Percentiles rank a stretch among this genome's conserved stretches.
Conservation (phyloP, 2,888 invertebrate species). For the Acleris literana region DNA sequence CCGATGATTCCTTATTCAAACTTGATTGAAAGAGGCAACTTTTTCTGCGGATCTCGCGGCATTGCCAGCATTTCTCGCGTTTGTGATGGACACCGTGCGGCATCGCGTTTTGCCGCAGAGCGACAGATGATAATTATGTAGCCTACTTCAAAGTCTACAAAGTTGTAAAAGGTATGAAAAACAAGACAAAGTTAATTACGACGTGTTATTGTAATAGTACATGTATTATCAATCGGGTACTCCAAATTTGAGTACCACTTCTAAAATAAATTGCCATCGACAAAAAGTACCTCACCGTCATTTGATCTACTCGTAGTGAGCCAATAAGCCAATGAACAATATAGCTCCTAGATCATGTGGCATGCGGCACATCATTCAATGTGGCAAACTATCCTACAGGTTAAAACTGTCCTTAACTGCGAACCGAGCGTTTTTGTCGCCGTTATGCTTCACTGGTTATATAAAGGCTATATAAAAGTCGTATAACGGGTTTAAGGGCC, state of each 20-base stretch:
- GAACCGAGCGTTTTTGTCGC: slow-evolving; percentile 41
- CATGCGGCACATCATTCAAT: slow-evolving; percentile 11
- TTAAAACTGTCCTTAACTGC: slow-evolving; percentile 31
- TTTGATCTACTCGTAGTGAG: too few species aligned
- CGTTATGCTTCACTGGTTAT: slow-evolving; percentile 30
- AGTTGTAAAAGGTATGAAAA: too few species aligned
- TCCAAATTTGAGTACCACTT: too few species aligned
- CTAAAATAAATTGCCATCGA: too few species aligned
- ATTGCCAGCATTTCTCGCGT: slow-evolving; percentile 51
- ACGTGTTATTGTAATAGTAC: too few species aligned
- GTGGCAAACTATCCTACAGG: slow-evolving; percentile 27
- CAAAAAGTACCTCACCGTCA: too few species aligned
- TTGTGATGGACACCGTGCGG: slow-evolving; percentile 43
- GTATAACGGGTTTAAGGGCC: slow-evolving; percentile 57
- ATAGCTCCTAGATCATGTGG: slow-evolving; percentile 11
- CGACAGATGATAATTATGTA: slow-evolving; percentile 19
- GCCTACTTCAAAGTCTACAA: too few species aligned
- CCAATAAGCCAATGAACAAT: too few species aligned
- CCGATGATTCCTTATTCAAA: slow-evolving; percentile 49
- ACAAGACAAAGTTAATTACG: too few species aligned
- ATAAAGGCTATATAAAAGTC: slow-evolving; percentile 43
- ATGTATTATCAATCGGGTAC: too few species aligned
- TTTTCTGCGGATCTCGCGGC: slow-evolving; percentile 42
- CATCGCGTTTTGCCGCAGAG: slow-evolving; percentile 48
- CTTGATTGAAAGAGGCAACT: slow-evolving; percentile 53